phyloP scores from a whole-genome alignment of 2,113 vertebrate species.

The Scomber colias region DNA sequence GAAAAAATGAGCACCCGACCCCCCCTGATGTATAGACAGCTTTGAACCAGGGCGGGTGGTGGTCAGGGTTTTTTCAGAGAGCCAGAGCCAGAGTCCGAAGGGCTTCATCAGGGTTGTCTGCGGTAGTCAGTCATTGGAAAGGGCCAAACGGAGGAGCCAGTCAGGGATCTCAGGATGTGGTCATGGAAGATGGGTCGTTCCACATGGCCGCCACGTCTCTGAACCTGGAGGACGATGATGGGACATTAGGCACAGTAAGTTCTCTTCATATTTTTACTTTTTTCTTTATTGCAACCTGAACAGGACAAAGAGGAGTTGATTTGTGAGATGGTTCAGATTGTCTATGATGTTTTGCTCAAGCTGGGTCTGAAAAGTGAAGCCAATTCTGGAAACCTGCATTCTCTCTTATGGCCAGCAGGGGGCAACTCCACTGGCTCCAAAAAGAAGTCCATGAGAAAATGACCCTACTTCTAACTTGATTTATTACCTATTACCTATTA shows the following conservation, averaged over 20 bases:
- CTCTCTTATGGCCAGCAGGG: too few relatives aligned
- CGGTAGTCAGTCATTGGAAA: conserved; percentile 71
- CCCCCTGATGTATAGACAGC: conserved; percentile 30
- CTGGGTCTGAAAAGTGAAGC: too few relatives aligned
- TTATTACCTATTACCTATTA: too few relatives aligned
- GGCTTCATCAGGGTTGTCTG: conserved; percentile 77
- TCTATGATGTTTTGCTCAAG: too few relatives aligned
- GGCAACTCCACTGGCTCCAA: too few relatives aligned
- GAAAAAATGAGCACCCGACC: conserved; percentile 43
- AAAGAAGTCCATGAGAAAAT: too few relatives aligned
- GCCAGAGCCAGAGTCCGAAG: conserved; percentile 78
- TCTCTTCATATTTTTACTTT: not conserved
- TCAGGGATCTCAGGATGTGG: conserved; percentile 84
- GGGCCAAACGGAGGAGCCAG: conserved; percentile 79
- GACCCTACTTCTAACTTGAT: too few relatives aligned
- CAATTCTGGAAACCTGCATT: too few relatives aligned
- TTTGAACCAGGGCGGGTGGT: conserved; percentile 53
- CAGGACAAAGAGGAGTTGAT: too few relatives aligned
- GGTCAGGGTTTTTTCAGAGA: conserved; percentile 68
- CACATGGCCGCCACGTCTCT: conserved; percentile 87
- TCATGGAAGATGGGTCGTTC: conserved; percentile 87
- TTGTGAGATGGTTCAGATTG: too few relatives aligned
- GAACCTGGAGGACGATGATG: conserved; percentile 70
- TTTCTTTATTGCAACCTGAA: too few relatives aligned
- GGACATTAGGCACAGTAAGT: not conserved